Conservation (phyloP, 1,140 invertebrate genomes). For the Schlechtendalia chinensis region DNA sequence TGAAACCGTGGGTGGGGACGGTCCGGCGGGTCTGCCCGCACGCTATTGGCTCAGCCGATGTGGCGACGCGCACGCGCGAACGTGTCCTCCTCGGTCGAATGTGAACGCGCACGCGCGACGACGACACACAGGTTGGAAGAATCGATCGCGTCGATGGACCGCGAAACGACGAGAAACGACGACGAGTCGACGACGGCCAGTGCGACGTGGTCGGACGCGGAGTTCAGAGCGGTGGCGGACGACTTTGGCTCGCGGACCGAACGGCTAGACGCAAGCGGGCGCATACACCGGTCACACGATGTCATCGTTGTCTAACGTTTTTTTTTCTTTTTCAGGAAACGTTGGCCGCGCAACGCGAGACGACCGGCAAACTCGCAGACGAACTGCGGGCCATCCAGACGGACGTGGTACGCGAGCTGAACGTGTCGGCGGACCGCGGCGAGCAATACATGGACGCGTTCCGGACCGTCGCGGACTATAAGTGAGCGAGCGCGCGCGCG, state of each 20-base stretch:
- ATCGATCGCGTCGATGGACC: not conserved
- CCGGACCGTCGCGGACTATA: not conserved
- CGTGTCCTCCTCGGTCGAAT: no score
- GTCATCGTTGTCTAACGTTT: no score
- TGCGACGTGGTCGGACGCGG: not conserved
- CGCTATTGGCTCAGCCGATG: no score
- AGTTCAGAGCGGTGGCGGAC: not conserved
- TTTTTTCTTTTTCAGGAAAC: not conserved
- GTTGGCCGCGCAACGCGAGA: not conserved
- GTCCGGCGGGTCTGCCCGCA: no score
- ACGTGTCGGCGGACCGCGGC: not conserved
- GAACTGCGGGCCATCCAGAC: not conserved
- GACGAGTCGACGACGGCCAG: no score
- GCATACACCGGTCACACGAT: no score
- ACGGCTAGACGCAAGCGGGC: not conserved
- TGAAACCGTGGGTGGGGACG: no score
- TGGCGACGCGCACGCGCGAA: no score
- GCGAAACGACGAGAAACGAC: not conserved
- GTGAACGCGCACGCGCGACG: no score
- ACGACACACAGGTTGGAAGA: slow-evolving; percentile 11
- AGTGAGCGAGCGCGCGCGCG: no score
- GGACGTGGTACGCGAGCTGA: not conserved
- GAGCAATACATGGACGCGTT: not conserved
- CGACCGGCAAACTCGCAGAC: not conserved
- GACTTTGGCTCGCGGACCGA: not conserved